A percentile compares a stretch with the other conserved stretches of the same genome.
These are phyloP conservation scores for Ernsta delagoae DNA, from an alignment of 2,888 invertebrate genomes.

Conservation along the genomic window DNA sequence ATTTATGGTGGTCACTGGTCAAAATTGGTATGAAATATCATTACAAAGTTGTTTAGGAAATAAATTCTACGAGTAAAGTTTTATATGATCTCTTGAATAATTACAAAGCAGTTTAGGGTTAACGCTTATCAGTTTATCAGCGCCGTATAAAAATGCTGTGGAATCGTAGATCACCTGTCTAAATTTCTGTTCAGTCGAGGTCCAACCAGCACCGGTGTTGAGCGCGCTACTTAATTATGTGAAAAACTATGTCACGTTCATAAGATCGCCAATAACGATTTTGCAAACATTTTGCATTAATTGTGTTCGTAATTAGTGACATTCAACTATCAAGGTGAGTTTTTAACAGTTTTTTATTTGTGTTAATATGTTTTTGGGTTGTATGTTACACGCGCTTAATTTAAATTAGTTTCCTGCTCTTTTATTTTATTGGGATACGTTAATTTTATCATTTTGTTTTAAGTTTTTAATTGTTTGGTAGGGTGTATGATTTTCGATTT, in stretches of 20 bases:
- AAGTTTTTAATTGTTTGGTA: too few relatives aligned
- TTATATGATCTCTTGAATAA: too few relatives aligned
- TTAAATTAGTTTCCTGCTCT: too few relatives aligned
- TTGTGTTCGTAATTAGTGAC: constrained; percentile 6
- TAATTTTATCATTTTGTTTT: too few relatives aligned
- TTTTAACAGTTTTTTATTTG: constrained; percentile 1
- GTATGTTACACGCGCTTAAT: background rate
- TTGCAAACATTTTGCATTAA: constrained; percentile 2
- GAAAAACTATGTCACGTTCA: constrained; percentile 27
- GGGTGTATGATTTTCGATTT: too few relatives aligned
- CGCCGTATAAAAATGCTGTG: constrained; percentile 36
- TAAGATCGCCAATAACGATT: constrained; percentile 12
- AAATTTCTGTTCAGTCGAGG: constrained; percentile 38
- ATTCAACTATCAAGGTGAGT: constrained; percentile 20
- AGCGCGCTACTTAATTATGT: constrained; percentile 9
- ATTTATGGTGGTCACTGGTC: too few relatives aligned
- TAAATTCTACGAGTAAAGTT: too few relatives aligned
- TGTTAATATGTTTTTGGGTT: background rate
- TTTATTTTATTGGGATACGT: too few relatives aligned
- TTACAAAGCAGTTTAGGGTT: background rate
- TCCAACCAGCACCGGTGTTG: constrained; percentile 28
- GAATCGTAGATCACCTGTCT: constrained; percentile 37
- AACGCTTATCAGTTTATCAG: constrained; percentile 30
- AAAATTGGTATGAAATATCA: too few relatives aligned
- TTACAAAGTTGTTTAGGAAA: too few relatives aligned